Evolutionary conservation across 92 coral and sea anemone species (phyloP).

Genomic region (Meandrina meandrites): DNA sequence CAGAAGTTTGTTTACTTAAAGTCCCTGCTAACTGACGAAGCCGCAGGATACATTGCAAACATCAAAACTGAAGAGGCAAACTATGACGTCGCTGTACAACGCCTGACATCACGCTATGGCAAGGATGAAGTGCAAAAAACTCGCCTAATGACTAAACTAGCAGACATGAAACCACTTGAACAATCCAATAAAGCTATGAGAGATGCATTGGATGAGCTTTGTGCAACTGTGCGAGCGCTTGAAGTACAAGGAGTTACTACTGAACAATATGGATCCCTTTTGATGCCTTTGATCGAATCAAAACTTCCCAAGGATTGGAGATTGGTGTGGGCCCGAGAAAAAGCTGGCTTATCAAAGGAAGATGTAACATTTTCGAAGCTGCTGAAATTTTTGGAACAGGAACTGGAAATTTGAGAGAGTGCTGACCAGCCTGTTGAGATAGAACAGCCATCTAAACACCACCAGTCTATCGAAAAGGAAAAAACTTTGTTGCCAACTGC

Average conservation of each 20-base stretch:
- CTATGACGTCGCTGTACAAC: constrained; percentile 51
- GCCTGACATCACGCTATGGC: constrained; percentile 39
- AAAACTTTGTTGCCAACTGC: not conserved
- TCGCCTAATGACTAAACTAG: too few relatives aligned
- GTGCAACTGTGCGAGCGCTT: constrained; percentile 24
- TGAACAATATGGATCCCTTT: constrained; percentile 3
- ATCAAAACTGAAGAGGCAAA: constrained; percentile 47
- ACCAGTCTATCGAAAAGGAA: not conserved
- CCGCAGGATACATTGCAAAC: constrained; percentile 52
- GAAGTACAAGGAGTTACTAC: constrained; percentile 12
- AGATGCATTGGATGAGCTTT: constrained; percentile 9
- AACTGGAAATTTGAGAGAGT: constrained; percentile 6
- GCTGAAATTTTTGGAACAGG: constrained; percentile 3
- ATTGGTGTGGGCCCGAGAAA: constrained; percentile 21
- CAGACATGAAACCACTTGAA: too few relatives aligned
- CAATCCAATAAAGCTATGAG: constrained; percentile 1
- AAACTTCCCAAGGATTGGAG: constrained; percentile 28
- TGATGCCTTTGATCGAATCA: constrained; percentile 21
- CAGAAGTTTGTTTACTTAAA: constrained; percentile 60
- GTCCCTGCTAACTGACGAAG: constrained; percentile 45
- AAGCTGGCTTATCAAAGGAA: constrained; percentile 1
- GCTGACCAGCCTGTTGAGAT: constrained; percentile 15
- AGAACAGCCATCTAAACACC: not conserved
- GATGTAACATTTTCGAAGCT: not conserved
- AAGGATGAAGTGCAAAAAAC: too few relatives aligned